These are phyloP conservation scores for Iphiclides podalirius DNA, from an alignment of 2,888 invertebrate species.

Conservation along the genomic window DNA sequence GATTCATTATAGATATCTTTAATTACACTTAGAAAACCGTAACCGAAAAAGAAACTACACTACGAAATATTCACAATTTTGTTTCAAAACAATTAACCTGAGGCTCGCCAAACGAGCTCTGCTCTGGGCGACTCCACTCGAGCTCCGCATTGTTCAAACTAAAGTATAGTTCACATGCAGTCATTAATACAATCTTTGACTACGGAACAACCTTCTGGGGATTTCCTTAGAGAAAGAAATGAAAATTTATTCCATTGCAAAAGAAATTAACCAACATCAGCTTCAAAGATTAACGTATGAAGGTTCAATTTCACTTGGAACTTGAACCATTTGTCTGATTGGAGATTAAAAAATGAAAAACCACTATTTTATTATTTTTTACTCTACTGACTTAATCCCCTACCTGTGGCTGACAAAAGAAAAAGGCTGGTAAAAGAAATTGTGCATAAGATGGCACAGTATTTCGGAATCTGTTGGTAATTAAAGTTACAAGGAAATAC, in stretches of 20 bases:
- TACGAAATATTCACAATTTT: no score
- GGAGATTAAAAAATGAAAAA: background rate
- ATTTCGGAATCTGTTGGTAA: no score
- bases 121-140: constrained; percentile 63
- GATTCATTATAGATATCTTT: no score
- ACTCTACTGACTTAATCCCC: no score
- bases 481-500: no score
- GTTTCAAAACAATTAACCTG: constrained; percentile 43
- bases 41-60: no score
- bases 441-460: no score
- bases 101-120: constrained; percentile 55
- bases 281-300: constrained; percentile 10
- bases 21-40: no score
- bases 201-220: constrained; percentile 51
- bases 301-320: constrained; percentile 9
- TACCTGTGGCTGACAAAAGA: no score
- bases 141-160: constrained; percentile 70
- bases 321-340: background rate
- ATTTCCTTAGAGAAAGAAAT: constrained; percentile 40
- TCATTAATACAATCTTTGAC: constrained; percentile 44
- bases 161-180: constrained; percentile 46
- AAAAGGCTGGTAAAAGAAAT: no score
- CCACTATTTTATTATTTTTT: no score
- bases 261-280: constrained; percentile 4
- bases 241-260: constrained; percentile 12